Conservation (phyloP, 1,140 invertebrate species). For the Drosophila punjabiensis region DNA sequence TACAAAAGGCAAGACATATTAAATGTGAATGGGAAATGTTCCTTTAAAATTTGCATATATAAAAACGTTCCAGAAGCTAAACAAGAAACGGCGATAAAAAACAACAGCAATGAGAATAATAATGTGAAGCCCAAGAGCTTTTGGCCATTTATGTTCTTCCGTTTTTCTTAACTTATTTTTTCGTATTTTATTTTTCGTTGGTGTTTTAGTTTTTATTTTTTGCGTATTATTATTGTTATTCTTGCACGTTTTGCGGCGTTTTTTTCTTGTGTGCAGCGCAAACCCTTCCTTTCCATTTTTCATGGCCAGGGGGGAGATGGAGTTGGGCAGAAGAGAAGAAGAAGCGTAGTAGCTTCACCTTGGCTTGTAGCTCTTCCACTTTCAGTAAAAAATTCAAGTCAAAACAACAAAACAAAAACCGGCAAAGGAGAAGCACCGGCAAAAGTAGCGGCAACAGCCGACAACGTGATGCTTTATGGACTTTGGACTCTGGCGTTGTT, state of each 20-base stretch:
- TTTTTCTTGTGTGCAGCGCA: slow-evolving; percentile 36
- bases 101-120: slow-evolving; percentile 22
- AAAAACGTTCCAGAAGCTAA: slow-evolving; percentile 44
- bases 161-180: slow-evolving; percentile 75
- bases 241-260: slow-evolving; percentile 67
- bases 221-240: slow-evolving; percentile 54
- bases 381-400: slow-evolving; percentile 69
- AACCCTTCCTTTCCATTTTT: neutral
- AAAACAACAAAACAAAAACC: slow-evolving; percentile 58
- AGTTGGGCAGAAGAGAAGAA: neutral
- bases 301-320: neutral
- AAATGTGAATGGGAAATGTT: slow-evolving; percentile 36
- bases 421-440: slow-evolving; percentile 27
- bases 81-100: slow-evolving; percentile 41
- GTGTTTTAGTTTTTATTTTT: slow-evolving; percentile 27
- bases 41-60: slow-evolving; percentile 68
- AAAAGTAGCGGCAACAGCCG: slow-evolving; percentile 37
- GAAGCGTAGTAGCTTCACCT: slow-evolving; percentile 56
- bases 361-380: slow-evolving; percentile 74
- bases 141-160: slow-evolving; percentile 65
- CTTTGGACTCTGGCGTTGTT: slow-evolving; percentile 64
- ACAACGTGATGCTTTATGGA: slow-evolving; percentile 78
- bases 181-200: slow-evolving; percentile 57
- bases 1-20: neutral
- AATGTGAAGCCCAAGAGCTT: slow-evolving; percentile 31